Evolutionary conservation across 2,797 vertebrate species (phyloP), one percentile per base, ranked within the genome.

Genomic region (Tangara arthus): DNA sequence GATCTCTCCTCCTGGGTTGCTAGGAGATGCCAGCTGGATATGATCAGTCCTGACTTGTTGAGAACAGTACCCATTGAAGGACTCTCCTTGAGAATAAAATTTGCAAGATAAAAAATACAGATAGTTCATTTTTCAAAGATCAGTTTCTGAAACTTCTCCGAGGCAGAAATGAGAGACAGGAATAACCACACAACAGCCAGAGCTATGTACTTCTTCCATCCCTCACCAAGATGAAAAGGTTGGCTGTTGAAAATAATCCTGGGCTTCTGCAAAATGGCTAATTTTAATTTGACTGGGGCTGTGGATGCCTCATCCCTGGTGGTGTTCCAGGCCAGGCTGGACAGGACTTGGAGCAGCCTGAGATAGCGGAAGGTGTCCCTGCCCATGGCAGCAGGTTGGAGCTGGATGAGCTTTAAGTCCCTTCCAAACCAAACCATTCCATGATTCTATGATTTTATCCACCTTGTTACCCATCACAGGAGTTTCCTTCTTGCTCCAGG

Each of bases 341-440:
- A 32, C 0, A 0, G 15, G 30, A 4, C 18, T 64, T 39, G n/a
- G 26, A 53, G 11, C 26, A 78, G 2, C 15, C 44, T 65, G 30
- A 34, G 0, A 0, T 8, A 5, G 11, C 17, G 7, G 57, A 57
- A 64, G 5, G 0, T 32, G 18, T 34, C 22, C 37, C 24, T 64
- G n/a, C 15, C 44, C 8, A 4, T 35, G 21, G 30, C 44, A 70
- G 42, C 2, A 16, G 20, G 20, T 5, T 61, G 49, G 50, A 77
- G 17, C 11, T 9, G 39, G 12, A 20, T 52, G 37, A 2, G 5
- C 12, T 46, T 57, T 17, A 46, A 50, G 4, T 17, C 21, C 18
- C 21, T 71, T 41, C 26, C 39, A 59, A 16, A 17, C 10, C 37
- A 59, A 77, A 32, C 8, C 9, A 9, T 52, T 16, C 18, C 19